These are phyloP conservation scores for Ametastegia equiseti DNA, from an alignment of 2,888 invertebrate species.

Conservation along the genomic window DNA sequence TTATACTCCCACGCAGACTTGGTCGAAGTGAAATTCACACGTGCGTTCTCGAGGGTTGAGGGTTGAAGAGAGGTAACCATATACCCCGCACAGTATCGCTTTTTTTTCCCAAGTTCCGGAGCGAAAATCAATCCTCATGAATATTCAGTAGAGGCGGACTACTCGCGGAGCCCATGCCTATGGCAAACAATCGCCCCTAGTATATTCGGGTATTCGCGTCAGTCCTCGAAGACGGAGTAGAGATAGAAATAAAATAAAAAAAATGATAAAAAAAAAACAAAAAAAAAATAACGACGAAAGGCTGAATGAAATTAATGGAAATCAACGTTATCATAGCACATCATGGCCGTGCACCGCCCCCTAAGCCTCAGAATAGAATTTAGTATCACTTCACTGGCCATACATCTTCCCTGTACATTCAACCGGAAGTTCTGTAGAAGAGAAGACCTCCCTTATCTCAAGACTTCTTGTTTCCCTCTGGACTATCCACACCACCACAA, in stretches of 20 bases:
- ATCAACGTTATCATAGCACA: constrained; percentile 12
- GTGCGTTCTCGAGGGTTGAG: neutral
- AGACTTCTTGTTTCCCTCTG: constrained; percentile 39
- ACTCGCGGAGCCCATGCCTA: neutral
- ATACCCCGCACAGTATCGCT: constrained; percentile 4
- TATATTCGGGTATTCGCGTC: neutral
- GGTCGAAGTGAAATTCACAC: constrained; percentile 21
- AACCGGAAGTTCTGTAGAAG: constrained; percentile 9
- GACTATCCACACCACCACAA: no score
- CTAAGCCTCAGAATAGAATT: constrained; percentile 37
- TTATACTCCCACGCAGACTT: neutral
- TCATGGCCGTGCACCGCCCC: neutral
- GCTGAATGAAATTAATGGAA: constrained; percentile 27
- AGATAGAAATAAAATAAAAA: no score
- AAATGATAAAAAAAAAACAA: no score
- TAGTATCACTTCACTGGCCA: constrained; percentile 24
- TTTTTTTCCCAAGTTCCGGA: constrained; percentile 2
- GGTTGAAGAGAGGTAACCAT: neutral
- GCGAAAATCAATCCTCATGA: constrained; percentile 44
- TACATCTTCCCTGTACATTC: constrained; percentile 24
- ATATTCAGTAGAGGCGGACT: constrained; percentile 25
- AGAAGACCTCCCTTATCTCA: constrained; percentile 30
- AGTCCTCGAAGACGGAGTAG: constrained; percentile 13
- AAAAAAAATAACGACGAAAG: constrained; percentile 16
- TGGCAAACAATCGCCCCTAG: constrained; percentile 19